Evolutionary conservation across 2,113 vertebrate genomes (phyloP).

Genomic region (Syrmaticus mikado): DNA sequence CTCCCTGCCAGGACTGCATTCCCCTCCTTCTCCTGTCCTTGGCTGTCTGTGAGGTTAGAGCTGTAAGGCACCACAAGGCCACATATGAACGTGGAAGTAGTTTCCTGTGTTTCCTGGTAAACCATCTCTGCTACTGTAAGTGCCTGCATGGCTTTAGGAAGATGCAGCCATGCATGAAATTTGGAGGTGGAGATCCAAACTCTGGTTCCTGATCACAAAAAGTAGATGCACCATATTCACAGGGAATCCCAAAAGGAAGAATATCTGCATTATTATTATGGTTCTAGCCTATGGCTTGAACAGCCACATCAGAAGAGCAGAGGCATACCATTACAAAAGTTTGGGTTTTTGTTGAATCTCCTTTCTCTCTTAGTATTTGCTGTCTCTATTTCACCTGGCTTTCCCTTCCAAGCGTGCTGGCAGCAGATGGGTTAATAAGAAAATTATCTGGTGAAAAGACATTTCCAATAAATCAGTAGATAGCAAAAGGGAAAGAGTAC

Average conservation of each 20-base stretch:
- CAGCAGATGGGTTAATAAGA: background rate
- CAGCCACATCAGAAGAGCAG: background rate
- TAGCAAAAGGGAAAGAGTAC: slow-evolving; percentile 47
- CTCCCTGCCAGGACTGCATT: background rate
- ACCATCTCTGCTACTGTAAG: background rate
- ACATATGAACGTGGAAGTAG: fast-evolving
- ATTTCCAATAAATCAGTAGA: slow-evolving; percentile 62
- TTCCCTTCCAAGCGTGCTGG: background rate
- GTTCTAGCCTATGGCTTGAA: background rate
- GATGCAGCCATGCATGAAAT: background rate
- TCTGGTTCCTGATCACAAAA: background rate
- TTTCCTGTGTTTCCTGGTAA: background rate
- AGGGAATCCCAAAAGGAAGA: background rate
- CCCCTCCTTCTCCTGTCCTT: background rate
- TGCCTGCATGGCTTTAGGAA: background rate
- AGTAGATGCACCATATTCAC: background rate
- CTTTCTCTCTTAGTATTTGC: background rate
- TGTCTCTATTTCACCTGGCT: background rate
- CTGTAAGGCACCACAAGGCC: background rate
- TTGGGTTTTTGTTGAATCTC: background rate
- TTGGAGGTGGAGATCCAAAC: background rate
- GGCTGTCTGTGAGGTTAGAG: background rate
- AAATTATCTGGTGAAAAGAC: slow-evolving; percentile 43
- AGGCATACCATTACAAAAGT: background rate
- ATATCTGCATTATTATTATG: background rate